A percentile compares a stretch with the other conserved stretches of the same genome.
These are phyloP conservation scores for Catostylus mosaicus DNA, from an alignment of 30 jellyfish, hydroid and myxozoan species.

Conservation along the genomic window DNA sequence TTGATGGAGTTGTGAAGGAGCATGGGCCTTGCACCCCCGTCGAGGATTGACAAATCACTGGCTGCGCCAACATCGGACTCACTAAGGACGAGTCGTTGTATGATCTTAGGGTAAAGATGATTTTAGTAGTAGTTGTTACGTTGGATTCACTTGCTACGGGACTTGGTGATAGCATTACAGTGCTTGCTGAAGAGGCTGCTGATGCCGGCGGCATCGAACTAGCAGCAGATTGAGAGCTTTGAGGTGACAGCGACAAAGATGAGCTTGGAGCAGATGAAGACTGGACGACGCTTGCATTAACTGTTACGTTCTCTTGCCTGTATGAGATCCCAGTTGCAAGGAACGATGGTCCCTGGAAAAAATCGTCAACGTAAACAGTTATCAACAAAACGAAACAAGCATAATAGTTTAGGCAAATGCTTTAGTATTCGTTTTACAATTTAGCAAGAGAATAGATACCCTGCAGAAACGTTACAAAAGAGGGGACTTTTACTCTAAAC, in stretches of 20 bases:
- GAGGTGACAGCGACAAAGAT: neutral
- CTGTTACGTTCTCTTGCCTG: conserved; percentile 26
- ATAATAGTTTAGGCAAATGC: too few species aligned
- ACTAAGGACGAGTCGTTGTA: conserved; percentile 64
- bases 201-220: conserved; percentile 32
- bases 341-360: conserved; percentile 68
- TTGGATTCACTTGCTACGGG: conserved; percentile 36
- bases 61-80: conserved; percentile 60
- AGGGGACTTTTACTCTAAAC: too few species aligned
- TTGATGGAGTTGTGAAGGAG: conserved; percentile 64
- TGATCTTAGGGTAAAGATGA: conserved; percentile 12
- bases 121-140: conserved; percentile 22
- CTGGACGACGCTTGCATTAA: conserved; percentile 27
- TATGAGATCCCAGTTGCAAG: conserved; percentile 41
- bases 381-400: too few species aligned
- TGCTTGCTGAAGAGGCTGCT: neutral
- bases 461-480: too few species aligned
- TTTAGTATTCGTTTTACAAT: too few species aligned
- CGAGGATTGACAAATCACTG: conserved; percentile 64
- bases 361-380: too few species aligned
- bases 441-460: too few species aligned
- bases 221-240: neutral
- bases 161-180: conserved; percentile 16
- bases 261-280: neutral
- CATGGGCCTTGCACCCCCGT: conserved; percentile 78